Conservation (phyloP, 2,888 invertebrate species). For the Spatulosminthurus flaviceps region DNA sequence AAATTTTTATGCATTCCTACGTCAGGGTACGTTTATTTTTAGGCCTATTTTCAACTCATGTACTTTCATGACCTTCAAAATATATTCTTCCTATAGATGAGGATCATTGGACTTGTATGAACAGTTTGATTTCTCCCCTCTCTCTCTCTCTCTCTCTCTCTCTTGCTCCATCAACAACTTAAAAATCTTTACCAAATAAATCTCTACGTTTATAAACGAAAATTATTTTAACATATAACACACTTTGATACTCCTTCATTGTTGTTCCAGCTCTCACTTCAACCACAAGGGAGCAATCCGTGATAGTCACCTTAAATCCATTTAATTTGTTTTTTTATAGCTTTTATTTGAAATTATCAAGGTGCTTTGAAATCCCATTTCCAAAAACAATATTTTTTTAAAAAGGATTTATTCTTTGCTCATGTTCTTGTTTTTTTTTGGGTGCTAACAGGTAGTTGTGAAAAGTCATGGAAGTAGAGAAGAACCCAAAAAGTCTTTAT, state of each 20-base stretch:
- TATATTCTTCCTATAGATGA: not conserved
- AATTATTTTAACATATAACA: not conserved
- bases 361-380: too few relatives aligned
- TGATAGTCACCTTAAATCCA: not conserved
- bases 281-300: not conserved
- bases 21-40: not conserved
- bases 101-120: not conserved
- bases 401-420: not conserved
- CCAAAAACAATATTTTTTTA: too few relatives aligned
- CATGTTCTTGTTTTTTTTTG: not conserved
- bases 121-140: not conserved
- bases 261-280: not conserved
- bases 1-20: not conserved
- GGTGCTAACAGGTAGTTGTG: constrained; percentile 59
- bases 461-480: constrained; percentile 60
- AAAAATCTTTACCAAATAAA: not conserved
- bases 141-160: too few relatives aligned
- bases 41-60: not conserved
- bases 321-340: too few relatives aligned
- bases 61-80: not conserved
- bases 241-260: not conserved
- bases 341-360: too few relatives aligned
- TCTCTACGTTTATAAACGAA: not conserved
- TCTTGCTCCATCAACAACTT: too few relatives aligned
- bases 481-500: constrained; percentile 63